A percentile compares a stretch with the other conserved stretches of the same genome.
phyloP scores from a whole-genome alignment of 1,140 invertebrate species.

The Dendrolimus kikuchii region DNA sequence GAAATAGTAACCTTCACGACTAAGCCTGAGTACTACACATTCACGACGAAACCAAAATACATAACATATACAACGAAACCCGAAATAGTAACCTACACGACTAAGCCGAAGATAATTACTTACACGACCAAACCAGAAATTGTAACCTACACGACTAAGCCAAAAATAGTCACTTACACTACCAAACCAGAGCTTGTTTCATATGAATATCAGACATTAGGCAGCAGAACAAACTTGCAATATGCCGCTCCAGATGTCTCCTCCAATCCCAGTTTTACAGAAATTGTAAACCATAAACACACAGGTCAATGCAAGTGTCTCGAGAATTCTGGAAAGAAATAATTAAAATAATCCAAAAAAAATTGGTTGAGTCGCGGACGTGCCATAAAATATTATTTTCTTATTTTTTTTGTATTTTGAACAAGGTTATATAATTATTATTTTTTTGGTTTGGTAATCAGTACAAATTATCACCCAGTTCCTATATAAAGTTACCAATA shows the following conservation, averaged over 20 bases:
- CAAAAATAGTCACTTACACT: constrained; percentile 33
- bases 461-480: too few species aligned
- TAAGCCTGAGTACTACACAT: constrained; percentile 37
- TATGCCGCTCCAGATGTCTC: constrained; percentile 47
- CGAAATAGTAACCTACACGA: constrained; percentile 41
- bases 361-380: constrained; percentile 23
- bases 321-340: constrained; percentile 39
- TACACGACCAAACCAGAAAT: constrained; percentile 54
- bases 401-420: constrained; percentile 12
- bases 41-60: constrained; percentile 50
- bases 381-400: constrained; percentile 41
- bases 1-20: constrained; percentile 38
- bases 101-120: constrained; percentile 43
- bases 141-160: constrained; percentile 47
- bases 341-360: constrained; percentile 13
- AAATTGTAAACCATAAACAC: constrained; percentile 41
- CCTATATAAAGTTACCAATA: too few species aligned
- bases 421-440: background rate
- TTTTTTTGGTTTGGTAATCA: too few species aligned
- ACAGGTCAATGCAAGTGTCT: constrained; percentile 49
- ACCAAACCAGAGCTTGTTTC: constrained; percentile 35
- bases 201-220: constrained; percentile 44
- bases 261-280: constrained; percentile 47
- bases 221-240: constrained; percentile 48
- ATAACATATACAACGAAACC: constrained; percentile 51